Evolutionary conservation across 2,113 vertebrate genomes (phyloP), one percentile per base, ranked within the genome.

Genomic region (Cebidichthys violaceus): DNA sequence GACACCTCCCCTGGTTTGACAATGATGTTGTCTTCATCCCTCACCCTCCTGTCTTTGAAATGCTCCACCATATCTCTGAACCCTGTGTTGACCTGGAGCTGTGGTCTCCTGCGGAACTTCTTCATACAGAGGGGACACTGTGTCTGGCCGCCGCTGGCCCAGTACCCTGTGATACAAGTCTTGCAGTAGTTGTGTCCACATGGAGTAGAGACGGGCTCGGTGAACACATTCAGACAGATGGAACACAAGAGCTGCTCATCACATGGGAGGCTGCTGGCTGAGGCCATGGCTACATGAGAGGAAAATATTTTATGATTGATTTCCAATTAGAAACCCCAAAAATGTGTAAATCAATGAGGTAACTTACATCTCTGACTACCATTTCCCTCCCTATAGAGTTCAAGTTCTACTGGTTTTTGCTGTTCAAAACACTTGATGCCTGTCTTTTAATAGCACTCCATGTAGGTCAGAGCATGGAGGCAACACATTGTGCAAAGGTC

Each of bases 141-240:
- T 4, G 0, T 24, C 5, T 8, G 39, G 31, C 0, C 14, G 7
- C 35, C 69, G 75, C n/a, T 71, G 69, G 10, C 20, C 89, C 87
- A 89, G 75, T 84, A 86, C 4, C 2, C 68, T 20, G 67, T 86
- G 64, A 91, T 82, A 29, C 87, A 89, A 14, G 43, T 4, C 77
- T 79, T 86, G 39, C 89, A 91, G 71, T 74, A 91, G 85, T 89
- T 91, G 83, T 91, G 87, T 82, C 87, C 89, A 61, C 87, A 87
- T 20, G 86, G 84, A 55, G 86, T 90, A 4, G 89, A 72, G 71
- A 89, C 80, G 0, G 87, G 85, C 35, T 91, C 77, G 29, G 39
- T 69, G 66, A 89, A 89, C 4, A 4, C 54, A 13, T 62, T 8
- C 33, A 79, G 57, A 27, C 87, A 91, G 71, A 89, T 82, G 10